Evolutionary conservation across 2,888 invertebrate genomes (phyloP).

Genomic region (Chaetoderma sp.): DNA sequence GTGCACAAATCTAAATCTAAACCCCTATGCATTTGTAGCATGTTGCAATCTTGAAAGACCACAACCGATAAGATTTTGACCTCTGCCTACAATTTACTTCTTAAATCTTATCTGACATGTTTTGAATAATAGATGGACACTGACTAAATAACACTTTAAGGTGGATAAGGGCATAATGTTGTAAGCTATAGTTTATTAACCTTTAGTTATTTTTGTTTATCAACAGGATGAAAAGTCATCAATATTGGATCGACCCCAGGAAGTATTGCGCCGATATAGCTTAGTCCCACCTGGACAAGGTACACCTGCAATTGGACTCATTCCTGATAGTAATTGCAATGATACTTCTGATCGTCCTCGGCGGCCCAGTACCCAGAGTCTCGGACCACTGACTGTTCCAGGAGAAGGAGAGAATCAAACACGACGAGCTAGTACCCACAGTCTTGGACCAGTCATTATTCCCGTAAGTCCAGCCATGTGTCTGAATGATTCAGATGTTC

Average conservation of each 20-base stretch:
- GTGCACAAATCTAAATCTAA: too few species aligned
- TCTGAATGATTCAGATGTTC: not conserved
- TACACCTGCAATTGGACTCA: slow-evolving; percentile 52
- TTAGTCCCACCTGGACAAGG: slow-evolving; percentile 50
- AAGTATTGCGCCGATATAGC: slow-evolving; percentile 52
- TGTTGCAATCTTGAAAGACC: too few species aligned
- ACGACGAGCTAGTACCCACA: slow-evolving; percentile 64
- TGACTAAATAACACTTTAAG: too few species aligned
- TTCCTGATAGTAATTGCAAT: slow-evolving; percentile 44
- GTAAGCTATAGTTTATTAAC: too few species aligned
- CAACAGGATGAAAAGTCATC: slow-evolving; percentile 47
- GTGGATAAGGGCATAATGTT: too few species aligned
- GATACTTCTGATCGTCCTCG: slow-evolving; percentile 45
- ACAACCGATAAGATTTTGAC: too few species aligned
- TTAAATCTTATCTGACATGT: too few species aligned
- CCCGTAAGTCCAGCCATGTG: slow-evolving; percentile 50
- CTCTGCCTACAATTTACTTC: too few species aligned
- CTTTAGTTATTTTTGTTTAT: too few species aligned
- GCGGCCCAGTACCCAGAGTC: slow-evolving; percentile 65
- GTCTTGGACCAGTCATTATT: slow-evolving; percentile 61
- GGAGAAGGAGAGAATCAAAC: slow-evolving; percentile 47
- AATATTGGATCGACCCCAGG: slow-evolving; percentile 41
- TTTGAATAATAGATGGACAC: too few species aligned
- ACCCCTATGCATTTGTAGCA: too few species aligned
- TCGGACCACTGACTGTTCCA: slow-evolving; percentile 44